Base-by-base conservation (phyloP, 2,797 vertebrate genomes). In the Falco cherrug region DNA sequence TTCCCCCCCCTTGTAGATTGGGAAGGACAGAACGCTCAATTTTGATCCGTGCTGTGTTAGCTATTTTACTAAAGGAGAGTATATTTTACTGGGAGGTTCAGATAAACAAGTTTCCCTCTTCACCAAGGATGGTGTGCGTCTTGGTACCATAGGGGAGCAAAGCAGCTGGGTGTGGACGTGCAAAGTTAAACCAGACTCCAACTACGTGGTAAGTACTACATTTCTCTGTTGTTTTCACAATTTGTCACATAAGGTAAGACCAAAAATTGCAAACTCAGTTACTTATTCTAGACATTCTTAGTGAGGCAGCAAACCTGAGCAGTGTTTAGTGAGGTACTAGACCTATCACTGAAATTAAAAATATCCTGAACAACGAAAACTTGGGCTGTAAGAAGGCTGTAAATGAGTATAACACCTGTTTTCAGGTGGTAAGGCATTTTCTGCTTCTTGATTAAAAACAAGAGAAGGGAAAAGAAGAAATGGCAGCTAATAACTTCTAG, bases 31-130 rank as follows among this genome's bases (percentile, higher is more conserved):
- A 89, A 89, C 94, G 39, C 98, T 99, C 87, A 98, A 97, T 96
- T 99, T 99, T 96, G 99, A 99, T 97, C 99, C 99, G 1, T 99
- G 99, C 98, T 99, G 99, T 48, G 95, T 99, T 95, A 99, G 99
- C 98, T 99, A 99, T 97, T 99, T 99, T 94, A 99, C 99, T 17
- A 99, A 99, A 97, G 99, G 99, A 78, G 99, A 99, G 95, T 99
- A 99, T 87, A 98, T 99, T 48, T 97, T 99, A 89, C 97, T 99
- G 98, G 99, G 99, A 16, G 99, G 99, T 35, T 99, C 99, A 5
- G 99, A 99, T 93, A 99, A 98, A 56, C 99, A 99, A 96, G 99
- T 99, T 10, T 99, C 99, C 28, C 99, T 99, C 77, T 99, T 99
- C 98, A 99, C 99, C 2, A 99, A 99, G 97, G 99, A 99, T 1